phyloP scores from a whole-genome alignment of 2,113 vertebrate species.

The Stegostoma tigrinum region DNA sequence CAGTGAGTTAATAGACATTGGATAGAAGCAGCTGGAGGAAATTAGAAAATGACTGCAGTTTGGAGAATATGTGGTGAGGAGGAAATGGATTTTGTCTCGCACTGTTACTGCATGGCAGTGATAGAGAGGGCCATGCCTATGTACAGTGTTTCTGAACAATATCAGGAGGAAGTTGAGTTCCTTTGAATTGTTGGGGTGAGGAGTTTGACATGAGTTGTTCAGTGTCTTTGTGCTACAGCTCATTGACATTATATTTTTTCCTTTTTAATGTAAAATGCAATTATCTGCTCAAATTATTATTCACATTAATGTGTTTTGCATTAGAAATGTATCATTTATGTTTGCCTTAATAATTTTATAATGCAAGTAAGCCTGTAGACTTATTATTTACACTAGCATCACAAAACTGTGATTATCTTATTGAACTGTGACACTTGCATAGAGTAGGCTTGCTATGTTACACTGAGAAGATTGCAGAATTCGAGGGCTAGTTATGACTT shows the following conservation, averaged over 20 bases:
- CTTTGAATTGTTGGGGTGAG: not conserved
- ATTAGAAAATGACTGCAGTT: not conserved
- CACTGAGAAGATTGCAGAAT: not conserved
- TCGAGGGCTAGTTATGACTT: not conserved
- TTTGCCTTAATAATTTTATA: not conserved
- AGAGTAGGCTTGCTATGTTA: not conserved
- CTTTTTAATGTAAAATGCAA: not conserved
- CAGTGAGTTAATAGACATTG: not conserved
- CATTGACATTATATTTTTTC: not conserved
- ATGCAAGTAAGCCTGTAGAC: not conserved
- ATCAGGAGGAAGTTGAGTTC: not conserved
- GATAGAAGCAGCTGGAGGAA: not conserved
- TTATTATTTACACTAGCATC: not conserved
- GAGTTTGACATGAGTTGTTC: not conserved
- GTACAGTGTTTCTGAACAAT: not conserved
- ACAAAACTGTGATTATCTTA: not conserved
- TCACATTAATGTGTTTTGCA: not conserved
- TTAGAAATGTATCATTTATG: not conserved
- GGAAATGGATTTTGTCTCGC: not conserved
- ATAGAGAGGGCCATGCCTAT: not conserved
- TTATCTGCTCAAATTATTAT: not conserved
- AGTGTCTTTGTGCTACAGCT: not conserved
- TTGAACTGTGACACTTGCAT: not conserved
- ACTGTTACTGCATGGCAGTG: not conserved
- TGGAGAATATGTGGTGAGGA: not conserved